Evolutionary conservation across 2,888 invertebrate genomes (phyloP).

Genomic region (Pyrgus malvae): DNA sequence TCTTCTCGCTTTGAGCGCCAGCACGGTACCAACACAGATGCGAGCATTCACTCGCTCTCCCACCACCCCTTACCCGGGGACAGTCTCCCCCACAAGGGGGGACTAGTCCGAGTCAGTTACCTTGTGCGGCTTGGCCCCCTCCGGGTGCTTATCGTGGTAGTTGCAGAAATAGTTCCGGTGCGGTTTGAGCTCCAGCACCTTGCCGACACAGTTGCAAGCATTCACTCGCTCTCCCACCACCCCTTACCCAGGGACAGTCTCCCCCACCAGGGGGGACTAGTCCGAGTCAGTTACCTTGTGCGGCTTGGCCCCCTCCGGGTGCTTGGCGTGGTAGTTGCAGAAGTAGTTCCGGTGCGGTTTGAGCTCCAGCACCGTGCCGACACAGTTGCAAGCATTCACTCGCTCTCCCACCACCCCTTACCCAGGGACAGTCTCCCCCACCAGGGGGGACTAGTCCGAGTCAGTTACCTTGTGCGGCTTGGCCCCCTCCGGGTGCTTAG

Average conservation of each 20-base stretch:
- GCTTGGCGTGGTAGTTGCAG: slow-evolving; percentile 99
- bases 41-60: too few relatives aligned
- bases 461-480: slow-evolving; percentile 84
- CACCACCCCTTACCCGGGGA: too few relatives aligned
- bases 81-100: too few relatives aligned
- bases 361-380: slow-evolving; percentile 91
- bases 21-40: slow-evolving; percentile 86
- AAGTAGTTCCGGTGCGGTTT: slow-evolving; percentile 99
- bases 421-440: too few relatives aligned
- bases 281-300: slow-evolving; percentile 78
- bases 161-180: slow-evolving; percentile 99
- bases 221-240: too few relatives aligned
- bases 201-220: too few relatives aligned
- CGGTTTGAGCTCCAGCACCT: slow-evolving; percentile 97
- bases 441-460: too few relatives aligned
- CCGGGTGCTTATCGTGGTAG: slow-evolving; percentile 98
- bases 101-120: slow-evolving; percentile 59
- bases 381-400: too few relatives aligned
- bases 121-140: slow-evolving; percentile 86
- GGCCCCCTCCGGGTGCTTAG: slow-evolving; percentile 92
- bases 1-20: slow-evolving; percentile 97
- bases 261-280: too few relatives aligned
- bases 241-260: too few relatives aligned
- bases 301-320: slow-evolving; percentile 89
- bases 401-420: too few relatives aligned